Evolutionary conservation across 2,113 vertebrate genomes (phyloP), one percentile per base, ranked within the genome.

Genomic region (Menidia beryllina): DNA sequence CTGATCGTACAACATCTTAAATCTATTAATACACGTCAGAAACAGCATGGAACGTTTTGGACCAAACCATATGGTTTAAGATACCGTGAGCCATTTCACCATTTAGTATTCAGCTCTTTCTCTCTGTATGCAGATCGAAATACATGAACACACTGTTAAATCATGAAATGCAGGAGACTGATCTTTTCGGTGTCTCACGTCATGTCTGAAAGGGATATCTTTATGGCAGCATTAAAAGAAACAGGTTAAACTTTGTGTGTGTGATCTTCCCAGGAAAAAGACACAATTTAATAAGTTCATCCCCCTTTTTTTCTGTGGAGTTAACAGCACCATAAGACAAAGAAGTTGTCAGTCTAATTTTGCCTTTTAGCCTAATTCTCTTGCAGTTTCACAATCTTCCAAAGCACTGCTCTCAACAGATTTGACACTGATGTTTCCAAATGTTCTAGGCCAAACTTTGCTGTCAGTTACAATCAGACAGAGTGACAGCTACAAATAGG

Each of bases 171-270:
- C 30, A 69, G 83, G 73, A 79, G 52, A 69, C 65, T 82, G 77
- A 82, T 86, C 65, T 70, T 52, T 77, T 80, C 57, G 56, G 49
- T 75, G 72, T 77, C 61, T 88, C 86, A 81, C 89, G 82, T 86
- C 86, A 89, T 75, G 79, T 72, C 75, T 77, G 45, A 54, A 81
- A 80, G 72, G 69, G 69, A 85, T 59, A 79, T 76, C 85, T 87
- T 74, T 84, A 81, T 89, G 86, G 88, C 84, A 81, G 78, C 82
- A 84, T 72, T 86, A 81, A 88, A 91, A 82, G 79, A 86, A 55
- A 26, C 77, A 86, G 85, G 81, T 82, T 83, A 57, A 72, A 75
- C 55, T 57, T 72, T 63, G 26, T 62, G 24, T 77, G 77, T 89
- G 86, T 90, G 80, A 87, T 85, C 57, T 53, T 81, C 64, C 52